These are phyloP conservation scores for Sinodicranocentrus sp. DNA, from an alignment of 2,888 invertebrate genomes.

Conservation along the genomic window DNA sequence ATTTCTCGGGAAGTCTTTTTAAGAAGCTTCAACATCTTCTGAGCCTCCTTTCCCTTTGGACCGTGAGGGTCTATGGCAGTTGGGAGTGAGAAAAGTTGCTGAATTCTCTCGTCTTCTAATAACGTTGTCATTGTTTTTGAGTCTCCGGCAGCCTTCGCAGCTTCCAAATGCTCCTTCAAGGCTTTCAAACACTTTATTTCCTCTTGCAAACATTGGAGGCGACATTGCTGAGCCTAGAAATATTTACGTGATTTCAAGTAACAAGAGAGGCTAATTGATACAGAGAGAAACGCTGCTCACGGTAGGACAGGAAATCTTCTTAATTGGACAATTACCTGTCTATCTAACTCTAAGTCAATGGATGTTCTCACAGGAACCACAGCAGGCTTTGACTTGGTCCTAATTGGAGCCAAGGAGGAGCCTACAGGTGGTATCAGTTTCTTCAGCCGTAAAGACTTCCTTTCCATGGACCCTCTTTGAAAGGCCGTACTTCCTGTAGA, in stretches of 20 bases:
- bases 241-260: constrained; percentile 3
- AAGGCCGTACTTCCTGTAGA: constrained; percentile 83
- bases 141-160: constrained; percentile 90
- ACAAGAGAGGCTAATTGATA: too few species aligned
- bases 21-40: constrained; percentile 87
- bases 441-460: constrained; percentile 92
- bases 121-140: constrained; percentile 91
- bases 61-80: constrained; percentile 66
- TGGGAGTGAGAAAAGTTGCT: constrained; percentile 81
- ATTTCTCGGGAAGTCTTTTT: constrained; percentile 94
- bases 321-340: constrained; percentile 80
- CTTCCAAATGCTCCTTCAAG: constrained; percentile 88
- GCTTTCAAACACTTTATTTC: constrained; percentile 90
- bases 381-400: constrained; percentile 78
- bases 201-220: constrained; percentile 89
- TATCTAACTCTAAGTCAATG: constrained; percentile 93
- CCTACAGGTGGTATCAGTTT: constrained; percentile 70
- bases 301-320: background rate
- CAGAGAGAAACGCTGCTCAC: too few species aligned
- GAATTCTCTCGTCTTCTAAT: constrained; percentile 91
- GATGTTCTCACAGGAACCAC: constrained; percentile 88
- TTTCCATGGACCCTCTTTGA: constrained; percentile 92
- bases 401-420: constrained; percentile 65
- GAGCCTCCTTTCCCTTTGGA: constrained; percentile 71
- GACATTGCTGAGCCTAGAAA: constrained; percentile 87